Base-by-base conservation (phyloP, 2,888 invertebrate genomes). In the Lasioglossum calceatum region DNA sequence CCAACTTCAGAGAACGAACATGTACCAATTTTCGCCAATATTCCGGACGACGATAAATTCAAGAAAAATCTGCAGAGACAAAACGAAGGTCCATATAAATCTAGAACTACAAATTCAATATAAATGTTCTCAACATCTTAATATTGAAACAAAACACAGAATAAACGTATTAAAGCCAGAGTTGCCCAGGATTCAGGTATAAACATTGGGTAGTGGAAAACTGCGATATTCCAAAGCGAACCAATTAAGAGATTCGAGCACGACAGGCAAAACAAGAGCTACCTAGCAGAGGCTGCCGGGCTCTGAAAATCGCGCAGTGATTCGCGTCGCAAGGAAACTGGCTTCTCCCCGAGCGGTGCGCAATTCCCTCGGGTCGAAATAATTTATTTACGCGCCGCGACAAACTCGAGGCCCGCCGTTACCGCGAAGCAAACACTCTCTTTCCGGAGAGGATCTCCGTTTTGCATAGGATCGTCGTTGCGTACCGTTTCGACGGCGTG, bases 351-450 rank as follows among this genome's bases (percentile, higher is more conserved):
- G n/a, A 23, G 71, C n/a, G 42, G 71, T n/a, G 39, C 71, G 44
- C 36, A 70, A 39, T 32, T 42, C 76, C 76, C 76, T n/a, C 32
- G 42, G 79, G 58, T 79, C 61, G 76, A 58, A 61, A 79, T 79
- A 32, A 79, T 76, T 79, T 76, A 76, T 79, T 79, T 36, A 61
- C 44, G 32, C 44, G 61, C 39, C 47, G 36, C 27, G 44, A 44
- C 61, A n/a, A 27, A 75, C 58, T 58, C 36, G 39, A 58, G 75
- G 16, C 36, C 36, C 61, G 44, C 47, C n/a, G 73, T 73, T 16
- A 79, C 73, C 61, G 23, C 39, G 23, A 7, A 23, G 71, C 71
- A 58, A 81, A 81, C 70, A 70, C 39, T 39, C 36, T 70, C 39
- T 36, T 12, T 39, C 39, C 36, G 8, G 39, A 36, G 36, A 67